phyloP scores from a whole-genome alignment of 2,797 vertebrate species.

The Alauda arvensis region DNA sequence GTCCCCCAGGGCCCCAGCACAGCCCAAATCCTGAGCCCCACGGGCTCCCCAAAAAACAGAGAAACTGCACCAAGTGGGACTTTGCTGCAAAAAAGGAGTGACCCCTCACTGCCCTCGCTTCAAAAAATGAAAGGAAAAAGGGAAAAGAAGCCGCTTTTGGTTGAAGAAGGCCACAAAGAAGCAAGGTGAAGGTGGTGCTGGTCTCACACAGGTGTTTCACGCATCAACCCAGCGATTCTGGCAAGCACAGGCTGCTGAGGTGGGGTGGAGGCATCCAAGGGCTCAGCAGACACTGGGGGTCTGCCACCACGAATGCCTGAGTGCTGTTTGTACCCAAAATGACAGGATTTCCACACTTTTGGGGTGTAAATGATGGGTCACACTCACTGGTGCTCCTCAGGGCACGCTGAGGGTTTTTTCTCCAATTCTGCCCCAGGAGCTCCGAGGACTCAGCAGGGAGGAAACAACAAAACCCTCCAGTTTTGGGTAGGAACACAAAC shows the following conservation, averaged over 20 bases:
- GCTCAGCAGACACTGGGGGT: background rate
- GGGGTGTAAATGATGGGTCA: background rate
- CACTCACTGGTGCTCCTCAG: background rate
- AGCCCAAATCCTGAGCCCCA: background rate
- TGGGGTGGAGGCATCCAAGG: background rate
- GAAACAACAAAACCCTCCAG: constrained; percentile 12
- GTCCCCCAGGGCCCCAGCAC: background rate
- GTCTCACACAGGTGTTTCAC: background rate
- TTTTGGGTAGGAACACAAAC: constrained; percentile 44
- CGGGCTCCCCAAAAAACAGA: background rate
- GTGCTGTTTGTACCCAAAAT: background rate
- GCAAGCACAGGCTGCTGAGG: background rate
- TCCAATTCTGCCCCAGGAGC: constrained; percentile 20
- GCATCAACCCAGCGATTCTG: background rate
- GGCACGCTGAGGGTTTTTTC: background rate
- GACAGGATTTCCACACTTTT: background rate
- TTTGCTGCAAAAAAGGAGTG: background rate
- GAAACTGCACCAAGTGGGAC: background rate
- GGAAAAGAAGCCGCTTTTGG: background rate
- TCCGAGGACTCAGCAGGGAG: constrained; percentile 46
- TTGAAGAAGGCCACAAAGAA: background rate
- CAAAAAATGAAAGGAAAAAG: accelerated
- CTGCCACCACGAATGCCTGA: background rate
- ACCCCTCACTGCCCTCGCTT: background rate
- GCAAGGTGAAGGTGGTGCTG: background rate